Percentiles rank a stretch among this genome's conserved stretches.
phyloP scores from a whole-genome alignment of 2,113 vertebrate species.

The Riparia riparia region DNA sequence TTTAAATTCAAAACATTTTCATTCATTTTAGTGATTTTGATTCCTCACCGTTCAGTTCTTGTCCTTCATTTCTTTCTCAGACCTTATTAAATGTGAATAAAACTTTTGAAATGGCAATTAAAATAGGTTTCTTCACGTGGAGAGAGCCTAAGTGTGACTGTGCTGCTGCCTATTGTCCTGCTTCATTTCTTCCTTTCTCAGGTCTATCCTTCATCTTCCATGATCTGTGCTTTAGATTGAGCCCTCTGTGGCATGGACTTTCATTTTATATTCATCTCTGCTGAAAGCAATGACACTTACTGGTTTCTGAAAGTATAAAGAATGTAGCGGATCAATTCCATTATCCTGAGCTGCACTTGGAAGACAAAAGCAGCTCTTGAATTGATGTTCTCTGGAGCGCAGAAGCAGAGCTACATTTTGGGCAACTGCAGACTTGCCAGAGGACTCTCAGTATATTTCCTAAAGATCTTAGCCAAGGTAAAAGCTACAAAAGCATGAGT shows the following conservation, averaged over 20 bases:
- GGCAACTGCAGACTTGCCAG: not conserved
- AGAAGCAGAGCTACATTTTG: not conserved
- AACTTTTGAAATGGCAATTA: conserved; percentile 11
- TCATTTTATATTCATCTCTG: not conserved
- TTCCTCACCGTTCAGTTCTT: not conserved
- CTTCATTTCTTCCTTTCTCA: not conserved
- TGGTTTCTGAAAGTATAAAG: conserved; percentile 42
- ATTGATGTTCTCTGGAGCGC: not conserved
- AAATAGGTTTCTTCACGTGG: not conserved
- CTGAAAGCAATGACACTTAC: not conserved
- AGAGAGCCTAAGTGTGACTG: not conserved
- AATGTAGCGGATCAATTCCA: not conserved
- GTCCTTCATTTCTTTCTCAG: not conserved
- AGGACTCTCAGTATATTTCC: not conserved
- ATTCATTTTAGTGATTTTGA: not conserved
- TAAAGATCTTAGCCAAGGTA: not conserved
- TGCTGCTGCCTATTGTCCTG: not conserved
- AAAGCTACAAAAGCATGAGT: not conserved
- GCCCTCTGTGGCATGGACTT: not conserved
- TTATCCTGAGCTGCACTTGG: conserved; percentile 25
- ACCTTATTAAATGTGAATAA: not conserved
- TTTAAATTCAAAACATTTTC: not conserved
- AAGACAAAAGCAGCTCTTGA: conserved; percentile 23
- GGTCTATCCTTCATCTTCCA: not conserved
- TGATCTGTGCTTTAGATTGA: conserved; percentile 11